These are phyloP conservation scores for Boleophthalmus pectinirostris DNA, from an alignment of 2,113 vertebrate genomes.

Conservation along the genomic window DNA sequence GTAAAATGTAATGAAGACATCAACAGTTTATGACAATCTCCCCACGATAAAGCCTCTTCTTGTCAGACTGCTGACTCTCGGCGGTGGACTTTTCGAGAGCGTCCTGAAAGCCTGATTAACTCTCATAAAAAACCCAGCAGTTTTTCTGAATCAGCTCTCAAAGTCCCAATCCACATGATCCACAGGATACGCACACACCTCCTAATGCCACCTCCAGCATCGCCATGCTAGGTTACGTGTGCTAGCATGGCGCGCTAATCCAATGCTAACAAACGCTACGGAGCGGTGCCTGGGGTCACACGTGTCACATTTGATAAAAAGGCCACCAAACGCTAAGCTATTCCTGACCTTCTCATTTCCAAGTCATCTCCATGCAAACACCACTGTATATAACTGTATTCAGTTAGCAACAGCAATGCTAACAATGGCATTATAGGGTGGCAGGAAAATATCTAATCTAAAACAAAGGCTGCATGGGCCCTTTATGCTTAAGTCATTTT, in stretches of 20 bases:
- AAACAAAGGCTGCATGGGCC: no score
- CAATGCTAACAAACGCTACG: constrained; percentile 29
- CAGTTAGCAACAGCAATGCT: constrained; percentile 57
- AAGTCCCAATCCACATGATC: constrained; percentile 47
- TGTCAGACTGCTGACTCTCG: constrained; percentile 1
- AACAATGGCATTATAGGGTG: constrained; percentile 48
- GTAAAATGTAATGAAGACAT: background rate
- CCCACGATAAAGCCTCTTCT: background rate
- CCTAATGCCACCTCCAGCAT: background rate
- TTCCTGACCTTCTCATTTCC: constrained; percentile 52
- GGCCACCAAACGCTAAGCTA: constrained; percentile 48
- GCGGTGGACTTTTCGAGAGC: background rate
- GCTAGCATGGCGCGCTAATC: constrained; percentile 32
- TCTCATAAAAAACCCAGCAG: constrained; percentile 44
- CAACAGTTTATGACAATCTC: background rate
- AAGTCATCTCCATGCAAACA: constrained; percentile 15
- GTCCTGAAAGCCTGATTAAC: constrained; percentile 39
- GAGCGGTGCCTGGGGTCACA: constrained; percentile 43
- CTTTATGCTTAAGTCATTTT: no score
- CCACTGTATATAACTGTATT: constrained; percentile 7
- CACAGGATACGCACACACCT: constrained; percentile 27
- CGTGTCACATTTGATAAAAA: constrained; percentile 56
- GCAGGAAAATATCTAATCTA: no score
- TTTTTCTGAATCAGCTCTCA: constrained; percentile 50
- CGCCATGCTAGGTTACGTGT: constrained; percentile 7